A percentile compares a stretch with the other conserved stretches of the same genome.
phyloP scores from a whole-genome alignment of 2,888 invertebrate genomes.

The Drosophila testacea region DNA sequence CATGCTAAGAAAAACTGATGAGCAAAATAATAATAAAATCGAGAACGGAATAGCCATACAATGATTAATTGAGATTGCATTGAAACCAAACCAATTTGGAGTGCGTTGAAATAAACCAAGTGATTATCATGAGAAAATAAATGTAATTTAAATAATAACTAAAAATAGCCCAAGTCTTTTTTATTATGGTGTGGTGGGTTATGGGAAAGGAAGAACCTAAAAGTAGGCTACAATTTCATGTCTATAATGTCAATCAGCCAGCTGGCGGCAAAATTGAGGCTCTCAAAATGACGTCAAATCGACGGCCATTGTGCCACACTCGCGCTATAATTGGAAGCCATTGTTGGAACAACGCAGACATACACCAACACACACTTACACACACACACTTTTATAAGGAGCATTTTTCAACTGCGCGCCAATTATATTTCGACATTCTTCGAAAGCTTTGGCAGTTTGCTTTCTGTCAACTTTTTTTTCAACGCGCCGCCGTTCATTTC shows the following conservation, averaged over 20 bases:
- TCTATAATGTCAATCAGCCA: conserved; percentile 51
- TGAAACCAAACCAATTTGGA: conserved; percentile 29
- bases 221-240: conserved; percentile 34
- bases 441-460: conserved; percentile 71
- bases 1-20: conserved; percentile 22
- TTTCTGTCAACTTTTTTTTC: conserved; percentile 79
- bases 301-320: conserved; percentile 54
- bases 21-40: conserved; percentile 20
- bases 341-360: conserved; percentile 63
- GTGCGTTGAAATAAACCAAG: conserved; percentile 66
- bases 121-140: conserved; percentile 80
- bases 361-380: conserved; percentile 9
- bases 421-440: conserved; percentile 77
- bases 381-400: conserved; percentile 16
- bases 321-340: conserved; percentile 69
- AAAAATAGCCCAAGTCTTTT: conserved; percentile 18
- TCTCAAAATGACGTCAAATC: conserved; percentile 57
- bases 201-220: not conserved
- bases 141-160: conserved; percentile 80
- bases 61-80: conserved; percentile 46
- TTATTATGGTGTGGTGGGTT: not conserved
- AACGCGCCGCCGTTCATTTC: conserved; percentile 61
- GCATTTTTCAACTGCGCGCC: conserved; percentile 56
- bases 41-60: conserved; percentile 46
- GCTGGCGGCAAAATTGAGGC: conserved; percentile 39